Conservation (phyloP, 2,113 vertebrate species). For the Scartelaos histophorus region DNA sequence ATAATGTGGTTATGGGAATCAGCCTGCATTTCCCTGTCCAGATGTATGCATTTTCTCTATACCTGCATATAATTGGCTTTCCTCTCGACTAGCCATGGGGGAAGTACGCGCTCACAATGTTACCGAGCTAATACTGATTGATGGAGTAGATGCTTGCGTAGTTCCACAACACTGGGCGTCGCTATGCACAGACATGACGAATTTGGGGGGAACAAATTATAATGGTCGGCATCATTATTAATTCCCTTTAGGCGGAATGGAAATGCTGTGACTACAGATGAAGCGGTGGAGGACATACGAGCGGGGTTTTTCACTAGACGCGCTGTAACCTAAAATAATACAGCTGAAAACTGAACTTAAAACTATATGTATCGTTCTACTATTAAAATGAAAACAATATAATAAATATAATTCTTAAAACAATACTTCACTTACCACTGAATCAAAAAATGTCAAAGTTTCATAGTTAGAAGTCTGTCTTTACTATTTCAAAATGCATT, state of each 20-base stretch:
- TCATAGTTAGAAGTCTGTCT: too few relatives aligned
- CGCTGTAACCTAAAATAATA: not conserved
- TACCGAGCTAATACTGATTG: conserved; percentile 80
- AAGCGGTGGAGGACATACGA: conserved; percentile 50
- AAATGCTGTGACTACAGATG: conserved; percentile 75
- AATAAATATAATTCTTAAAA: too few relatives aligned
- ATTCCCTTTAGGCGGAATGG: conserved; percentile 70
- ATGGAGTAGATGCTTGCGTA: conserved; percentile 76
- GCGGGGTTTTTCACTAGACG: not conserved
- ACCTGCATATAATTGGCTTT: conserved; percentile 81
- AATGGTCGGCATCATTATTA: conserved; percentile 72
- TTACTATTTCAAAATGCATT: too few relatives aligned
- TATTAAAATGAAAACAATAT: too few relatives aligned
- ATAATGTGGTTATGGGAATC: conserved; percentile 40
- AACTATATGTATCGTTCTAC: too few relatives aligned
- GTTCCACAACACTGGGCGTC: conserved; percentile 78
- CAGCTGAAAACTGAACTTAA: too few relatives aligned
- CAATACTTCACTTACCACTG: too few relatives aligned
- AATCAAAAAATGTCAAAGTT: too few relatives aligned
- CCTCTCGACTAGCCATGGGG: conserved; percentile 66
- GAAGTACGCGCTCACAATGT: conserved; percentile 71
- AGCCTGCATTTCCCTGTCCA: conserved; percentile 35
- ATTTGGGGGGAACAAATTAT: conserved; percentile 76
- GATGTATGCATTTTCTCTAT: conserved; percentile 34
- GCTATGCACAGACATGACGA: conserved; percentile 72